These are phyloP conservation scores for Formicarius rufipectus DNA, from an alignment of 2,113 vertebrate species.

Conservation along the genomic window DNA sequence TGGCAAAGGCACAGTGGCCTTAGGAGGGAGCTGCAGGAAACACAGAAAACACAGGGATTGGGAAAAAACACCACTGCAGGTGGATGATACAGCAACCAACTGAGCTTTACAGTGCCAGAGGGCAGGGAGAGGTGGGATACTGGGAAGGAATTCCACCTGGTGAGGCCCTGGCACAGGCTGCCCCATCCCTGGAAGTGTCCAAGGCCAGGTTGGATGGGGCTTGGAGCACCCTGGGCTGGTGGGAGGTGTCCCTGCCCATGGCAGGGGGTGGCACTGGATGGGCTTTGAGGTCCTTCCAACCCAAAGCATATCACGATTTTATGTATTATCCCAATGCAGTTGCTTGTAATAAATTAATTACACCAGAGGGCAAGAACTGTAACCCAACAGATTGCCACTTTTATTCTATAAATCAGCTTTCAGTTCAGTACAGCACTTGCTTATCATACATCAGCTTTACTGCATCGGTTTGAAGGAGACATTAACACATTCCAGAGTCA, in stretches of 20 bases:
- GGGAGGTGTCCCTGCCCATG: neutral
- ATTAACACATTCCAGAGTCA: neutral
- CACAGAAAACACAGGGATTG: neutral
- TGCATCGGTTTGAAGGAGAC: neutral
- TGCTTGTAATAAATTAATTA: neutral
- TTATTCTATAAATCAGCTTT: neutral
- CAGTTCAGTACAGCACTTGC: neutral
- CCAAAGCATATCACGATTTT: neutral
- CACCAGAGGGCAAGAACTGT: neutral
- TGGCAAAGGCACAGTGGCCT: neutral
- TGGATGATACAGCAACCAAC: neutral
- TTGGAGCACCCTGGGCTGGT: accelerated
- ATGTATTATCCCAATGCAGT: neutral
- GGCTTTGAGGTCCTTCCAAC: accelerated
- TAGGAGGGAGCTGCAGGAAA: neutral
- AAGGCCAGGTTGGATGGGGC: neutral
- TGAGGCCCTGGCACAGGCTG: neutral
- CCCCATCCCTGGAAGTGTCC: neutral
- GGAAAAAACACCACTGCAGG: neutral
- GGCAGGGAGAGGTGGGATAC: accelerated
- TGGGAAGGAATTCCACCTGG: accelerated
- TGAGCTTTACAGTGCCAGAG: neutral
- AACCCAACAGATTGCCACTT: neutral
- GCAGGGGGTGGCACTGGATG: accelerated
- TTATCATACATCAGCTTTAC: neutral